These are phyloP conservation scores for Metalampra italica DNA, from an alignment of 2,888 invertebrate genomes.

Conservation along the genomic window DNA sequence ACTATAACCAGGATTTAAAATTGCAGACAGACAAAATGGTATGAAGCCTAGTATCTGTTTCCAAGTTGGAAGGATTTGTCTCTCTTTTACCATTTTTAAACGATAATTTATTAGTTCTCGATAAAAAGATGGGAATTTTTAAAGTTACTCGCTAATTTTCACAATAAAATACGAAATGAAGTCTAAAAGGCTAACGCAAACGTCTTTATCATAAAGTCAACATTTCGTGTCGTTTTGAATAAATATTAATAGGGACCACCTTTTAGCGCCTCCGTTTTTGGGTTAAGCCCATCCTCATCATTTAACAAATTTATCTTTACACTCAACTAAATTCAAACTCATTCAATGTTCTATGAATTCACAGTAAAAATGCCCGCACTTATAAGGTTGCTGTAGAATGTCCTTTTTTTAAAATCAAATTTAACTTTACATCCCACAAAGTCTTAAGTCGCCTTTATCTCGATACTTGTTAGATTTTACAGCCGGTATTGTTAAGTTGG, in stretches of 20 bases:
- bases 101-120: too few relatives aligned
- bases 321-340: background rate
- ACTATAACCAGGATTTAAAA: too few relatives aligned
- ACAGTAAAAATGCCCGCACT: too few relatives aligned
- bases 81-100: too few relatives aligned
- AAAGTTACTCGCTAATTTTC: constrained; percentile 41
- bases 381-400: too few relatives aligned
- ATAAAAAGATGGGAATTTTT: constrained; percentile 8
- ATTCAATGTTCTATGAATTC: too few relatives aligned
- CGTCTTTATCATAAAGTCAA: constrained; percentile 50
- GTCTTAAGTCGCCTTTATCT: background rate
- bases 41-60: too few relatives aligned
- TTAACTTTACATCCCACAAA: constrained; percentile 8
- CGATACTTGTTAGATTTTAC: too few relatives aligned
- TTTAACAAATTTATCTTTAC: constrained; percentile 18
- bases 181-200: constrained; percentile 24
- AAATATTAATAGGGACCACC: constrained; percentile 50
- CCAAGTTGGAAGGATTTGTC: too few relatives aligned
- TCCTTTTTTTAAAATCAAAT: constrained; percentile 12
- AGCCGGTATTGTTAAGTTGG: constrained; percentile 18
- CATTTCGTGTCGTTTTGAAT: constrained; percentile 29
- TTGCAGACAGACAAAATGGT: too few relatives aligned
- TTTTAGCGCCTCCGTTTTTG: constrained; percentile 70
- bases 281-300: constrained; percentile 34
- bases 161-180: constrained; percentile 30